Base-by-base conservation (phyloP, 2,113 vertebrate species). In the Vidua chalybeata region DNA sequence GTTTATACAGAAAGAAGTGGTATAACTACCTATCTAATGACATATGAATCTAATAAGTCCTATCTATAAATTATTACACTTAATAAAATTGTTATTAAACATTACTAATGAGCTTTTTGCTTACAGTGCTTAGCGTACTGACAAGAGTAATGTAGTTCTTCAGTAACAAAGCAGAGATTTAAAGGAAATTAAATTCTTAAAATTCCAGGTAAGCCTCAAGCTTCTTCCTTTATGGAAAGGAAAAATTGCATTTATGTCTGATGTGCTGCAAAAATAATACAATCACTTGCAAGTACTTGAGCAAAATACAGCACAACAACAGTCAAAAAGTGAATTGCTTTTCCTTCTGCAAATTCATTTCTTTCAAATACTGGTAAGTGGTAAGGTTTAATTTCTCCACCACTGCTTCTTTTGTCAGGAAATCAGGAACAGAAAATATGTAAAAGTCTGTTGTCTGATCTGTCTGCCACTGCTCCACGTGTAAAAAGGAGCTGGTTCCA, bases 251-350 rank as follows among this genome's bases (percentile, higher is more conserved):
- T 31, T 87, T 78, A 5, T 45, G 41, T 59, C 15, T 41, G 37
- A 74, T 4, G 5, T 35, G 26, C 22, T 19, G 39, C 10, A 55
- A 67, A 54, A 43, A 3, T n/a, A 30, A 43, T 71, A 39, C 6
- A 31, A 49, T 39, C 17, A 12, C 11, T 66, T 81, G 14, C 7
- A 73, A 73, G 3, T 41, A 24, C 9, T 59, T 67, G 22, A 80
- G n/a, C 4, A 83, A 83, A 88, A 83, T 28, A 30, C 11, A 75
- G 4, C 15, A 23, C 10, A 41, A 16, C 0, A 0, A 30, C 18
- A 19, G 6, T 15, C 6, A 49, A 75, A 81, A 76, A 15, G 2
- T 0, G 0, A 41, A 72, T 24, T 5, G 0, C 2, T 84, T 75
- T 84, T 71, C 12, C 8, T 84, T 80, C 59, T 78, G 35, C 15